Percentiles rank a stretch among this genome's conserved stretches.
Conservation (phyloP, 2,888 invertebrate species). For the Cataglyphis rosenhaueri region DNA sequence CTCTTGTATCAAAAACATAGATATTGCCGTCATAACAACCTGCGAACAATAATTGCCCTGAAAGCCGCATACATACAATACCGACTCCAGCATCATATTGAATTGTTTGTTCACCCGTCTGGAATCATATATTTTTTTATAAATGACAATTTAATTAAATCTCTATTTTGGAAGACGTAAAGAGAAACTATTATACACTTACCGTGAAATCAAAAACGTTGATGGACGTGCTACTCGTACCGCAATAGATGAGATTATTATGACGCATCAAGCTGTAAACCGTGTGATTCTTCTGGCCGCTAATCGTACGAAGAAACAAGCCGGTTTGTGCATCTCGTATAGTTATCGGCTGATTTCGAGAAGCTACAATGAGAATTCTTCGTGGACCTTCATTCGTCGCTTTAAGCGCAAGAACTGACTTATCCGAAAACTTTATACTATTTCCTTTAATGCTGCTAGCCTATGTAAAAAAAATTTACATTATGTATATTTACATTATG, state of each 20-base stretch:
- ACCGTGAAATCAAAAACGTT: slow-evolving; percentile 92
- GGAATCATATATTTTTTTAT: slow-evolving; percentile 65
- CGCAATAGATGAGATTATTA: slow-evolving; percentile 91
- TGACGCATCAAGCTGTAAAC: slow-evolving; percentile 91
- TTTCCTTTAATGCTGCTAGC: slow-evolving; percentile 78
- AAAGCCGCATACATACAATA: slow-evolving; percentile 90
- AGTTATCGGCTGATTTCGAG: slow-evolving; percentile 89
- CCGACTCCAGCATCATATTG: slow-evolving; percentile 90
- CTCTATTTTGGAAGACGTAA: neutral
- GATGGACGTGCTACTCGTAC: slow-evolving; percentile 91
- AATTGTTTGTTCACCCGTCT: slow-evolving; percentile 89
- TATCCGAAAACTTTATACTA: slow-evolving; percentile 87
- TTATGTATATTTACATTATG: no score
- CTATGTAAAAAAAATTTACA: slow-evolving; percentile 65
- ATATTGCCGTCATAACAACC: slow-evolving; percentile 93
- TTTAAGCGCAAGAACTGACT: slow-evolving; percentile 89
- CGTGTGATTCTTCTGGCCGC: slow-evolving; percentile 87
- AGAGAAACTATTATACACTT: slow-evolving; percentile 83
- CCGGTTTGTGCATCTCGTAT: slow-evolving; percentile 91
- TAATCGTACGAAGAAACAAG: slow-evolving; percentile 89
- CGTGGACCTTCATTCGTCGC: slow-evolving; percentile 91
- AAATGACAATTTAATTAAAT: slow-evolving; percentile 19
- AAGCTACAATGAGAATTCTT: slow-evolving; percentile 90
- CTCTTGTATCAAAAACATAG: slow-evolving; percentile 89
- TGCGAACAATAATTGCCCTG: slow-evolving; percentile 88